A percentile compares a stretch with the other conserved stretches of the same genome.
phyloP scores from a whole-genome alignment of 2,888 invertebrate genomes.

The Nomada flava region DNA sequence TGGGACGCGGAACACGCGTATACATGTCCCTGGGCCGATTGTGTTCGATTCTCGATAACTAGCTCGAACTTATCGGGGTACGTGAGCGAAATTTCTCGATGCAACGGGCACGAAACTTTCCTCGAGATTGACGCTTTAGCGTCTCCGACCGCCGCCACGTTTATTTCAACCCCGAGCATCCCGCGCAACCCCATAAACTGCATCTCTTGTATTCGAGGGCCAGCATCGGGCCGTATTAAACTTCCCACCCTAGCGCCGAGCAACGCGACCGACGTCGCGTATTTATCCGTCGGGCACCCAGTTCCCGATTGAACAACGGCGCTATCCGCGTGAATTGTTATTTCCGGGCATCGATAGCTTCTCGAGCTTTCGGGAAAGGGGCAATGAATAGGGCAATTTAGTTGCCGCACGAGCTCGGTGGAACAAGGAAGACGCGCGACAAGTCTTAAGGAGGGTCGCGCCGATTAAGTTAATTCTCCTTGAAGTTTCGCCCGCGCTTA shows the following conservation, averaged over 20 bases:
- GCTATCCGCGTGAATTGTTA: conserved; percentile 32
- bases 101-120: conserved; percentile 62
- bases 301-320: conserved; percentile 38
- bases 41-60: conserved; percentile 69
- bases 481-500: no score
- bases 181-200: conserved; percentile 49
- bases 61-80: conserved; percentile 51
- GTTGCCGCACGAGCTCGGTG: background rate
- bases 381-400: background rate
- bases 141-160: conserved; percentile 27
- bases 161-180: conserved; percentile 24
- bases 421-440: no score
- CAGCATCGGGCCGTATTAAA: conserved; percentile 53
- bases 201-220: conserved; percentile 49
- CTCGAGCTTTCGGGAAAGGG: background rate
- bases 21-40: conserved; percentile 52
- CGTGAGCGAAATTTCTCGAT: conserved; percentile 66
- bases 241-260: conserved; percentile 27
- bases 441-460: no score
- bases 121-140: conserved; percentile 64
- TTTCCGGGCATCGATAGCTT: conserved; percentile 4
- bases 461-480: no score
- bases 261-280: conserved; percentile 5
- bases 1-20: conserved; percentile 27
- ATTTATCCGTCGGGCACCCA: conserved; percentile 41